A percentile compares a stretch with the other conserved stretches of the same genome.
These are phyloP conservation scores for Prionailurus bengalensis DNA, from an alignment of 2,113 vertebrate species.

Conservation along the genomic window DNA sequence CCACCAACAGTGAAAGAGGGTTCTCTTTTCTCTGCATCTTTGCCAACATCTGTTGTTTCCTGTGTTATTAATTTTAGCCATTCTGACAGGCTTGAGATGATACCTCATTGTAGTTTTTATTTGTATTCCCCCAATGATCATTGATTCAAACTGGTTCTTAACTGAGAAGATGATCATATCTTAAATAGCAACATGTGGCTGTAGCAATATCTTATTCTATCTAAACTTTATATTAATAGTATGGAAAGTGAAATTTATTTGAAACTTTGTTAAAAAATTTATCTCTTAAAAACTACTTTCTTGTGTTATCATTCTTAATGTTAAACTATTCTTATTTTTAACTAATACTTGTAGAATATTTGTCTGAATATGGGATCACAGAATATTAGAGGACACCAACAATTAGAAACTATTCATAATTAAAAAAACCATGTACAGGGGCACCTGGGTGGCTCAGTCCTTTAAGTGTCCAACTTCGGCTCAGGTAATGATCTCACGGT, in stretches of 20 bases:
- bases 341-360: constrained; percentile 4
- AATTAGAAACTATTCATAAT: neutral
- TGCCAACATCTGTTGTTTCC: too few species aligned
- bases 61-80: too few species aligned
- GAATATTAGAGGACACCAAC: constrained; percentile 2
- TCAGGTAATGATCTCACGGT: too few species aligned
- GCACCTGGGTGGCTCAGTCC: too few species aligned
- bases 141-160: neutral
- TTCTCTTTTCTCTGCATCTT: too few species aligned
- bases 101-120: too few species aligned
- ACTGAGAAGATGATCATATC: neutral
- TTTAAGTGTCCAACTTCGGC: too few species aligned
- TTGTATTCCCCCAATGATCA: too few species aligned
- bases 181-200: neutral
- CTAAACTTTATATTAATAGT: neutral
- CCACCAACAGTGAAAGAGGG: too few species aligned
- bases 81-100: too few species aligned
- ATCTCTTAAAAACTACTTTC: constrained; percentile 16
- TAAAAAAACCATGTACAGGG: neutral
- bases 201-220: neutral
- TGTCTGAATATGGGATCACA: neutral
- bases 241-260: neutral
- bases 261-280: constrained; percentile 5
- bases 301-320: neutral
- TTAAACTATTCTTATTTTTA: neutral